These are phyloP conservation scores for Cynaeus angustus DNA, from an alignment of 2,888 invertebrate genomes.

Conservation along the genomic window DNA sequence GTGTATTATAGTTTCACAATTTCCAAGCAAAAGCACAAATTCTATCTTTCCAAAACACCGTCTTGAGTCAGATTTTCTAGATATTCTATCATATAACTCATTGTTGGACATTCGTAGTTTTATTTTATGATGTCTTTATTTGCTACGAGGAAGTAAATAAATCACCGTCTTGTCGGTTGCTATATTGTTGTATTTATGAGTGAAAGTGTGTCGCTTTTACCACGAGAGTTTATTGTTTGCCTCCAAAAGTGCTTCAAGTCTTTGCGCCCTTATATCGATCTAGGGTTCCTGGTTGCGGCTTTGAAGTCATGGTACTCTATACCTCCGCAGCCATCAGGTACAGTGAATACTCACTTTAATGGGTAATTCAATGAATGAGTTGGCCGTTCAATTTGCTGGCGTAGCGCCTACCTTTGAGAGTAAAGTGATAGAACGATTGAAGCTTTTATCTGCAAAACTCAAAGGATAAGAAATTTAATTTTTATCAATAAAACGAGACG, in stretches of 20 bases:
- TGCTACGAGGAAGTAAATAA: slow-evolving; percentile 26
- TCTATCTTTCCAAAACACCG: slow-evolving; percentile 21
- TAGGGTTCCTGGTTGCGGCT: slow-evolving; percentile 21
- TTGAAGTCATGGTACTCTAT: slow-evolving; percentile 45
- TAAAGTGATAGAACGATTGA: slow-evolving; percentile 49
- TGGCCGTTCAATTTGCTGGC: slow-evolving; percentile 50
- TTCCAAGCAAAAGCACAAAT: slow-evolving; percentile 34
- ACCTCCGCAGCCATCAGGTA: slow-evolving; percentile 43
- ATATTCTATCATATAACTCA: slow-evolving; percentile 7
- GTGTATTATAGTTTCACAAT: slow-evolving; percentile 45
- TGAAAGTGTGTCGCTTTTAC: slow-evolving; percentile 40
- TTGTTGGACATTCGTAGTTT: slow-evolving; percentile 28
- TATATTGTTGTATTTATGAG: slow-evolving; percentile 35
- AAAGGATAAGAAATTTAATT: slow-evolving; percentile 52
- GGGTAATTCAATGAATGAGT: slow-evolving; percentile 49
- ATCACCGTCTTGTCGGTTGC: slow-evolving; percentile 36
- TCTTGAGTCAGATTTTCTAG: slow-evolving; percentile 22
- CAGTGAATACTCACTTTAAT: slow-evolving; percentile 48
- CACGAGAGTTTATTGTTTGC: slow-evolving; percentile 40
- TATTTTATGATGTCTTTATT: slow-evolving; percentile 42
- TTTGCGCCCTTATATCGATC: slow-evolving; percentile 42
- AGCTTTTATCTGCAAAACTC: slow-evolving; percentile 50
- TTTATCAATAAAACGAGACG: slow-evolving; percentile 51
- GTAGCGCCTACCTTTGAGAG: slow-evolving; percentile 47
- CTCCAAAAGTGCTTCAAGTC: slow-evolving; percentile 35